Evolutionary conservation across 2,113 vertebrate genomes (phyloP).

Genomic region (Lepisosteus oculatus): DNA sequence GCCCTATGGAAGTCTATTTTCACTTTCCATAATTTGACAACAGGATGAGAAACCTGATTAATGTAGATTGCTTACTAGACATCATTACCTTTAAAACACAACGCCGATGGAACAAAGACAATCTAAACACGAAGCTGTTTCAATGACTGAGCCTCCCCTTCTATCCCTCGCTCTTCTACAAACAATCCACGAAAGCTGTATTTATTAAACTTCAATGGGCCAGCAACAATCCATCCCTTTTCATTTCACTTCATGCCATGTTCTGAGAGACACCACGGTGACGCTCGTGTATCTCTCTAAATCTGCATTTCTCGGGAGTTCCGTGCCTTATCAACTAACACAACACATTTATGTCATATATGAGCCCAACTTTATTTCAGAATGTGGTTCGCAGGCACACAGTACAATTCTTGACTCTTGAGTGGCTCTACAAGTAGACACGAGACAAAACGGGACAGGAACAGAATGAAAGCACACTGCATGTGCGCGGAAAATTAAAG

Average conservation of each 20-base stretch:
- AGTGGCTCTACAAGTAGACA: no score
- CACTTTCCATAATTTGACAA: not conserved
- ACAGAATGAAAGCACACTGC: no score
- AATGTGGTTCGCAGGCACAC: no score
- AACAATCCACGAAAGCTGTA: not conserved
- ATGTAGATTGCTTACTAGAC: conserved; percentile 5
- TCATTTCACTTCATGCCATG: not conserved
- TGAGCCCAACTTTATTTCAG: no score
- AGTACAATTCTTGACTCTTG: no score
- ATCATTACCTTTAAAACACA: not conserved
- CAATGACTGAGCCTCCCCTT: not conserved
- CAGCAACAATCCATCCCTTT: not conserved
- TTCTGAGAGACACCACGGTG: no score
- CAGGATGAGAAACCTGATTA: not conserved
- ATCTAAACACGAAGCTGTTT: conserved; percentile 3
- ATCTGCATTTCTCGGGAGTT: no score
- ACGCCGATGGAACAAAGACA: not conserved
- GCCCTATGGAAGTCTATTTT: not conserved
- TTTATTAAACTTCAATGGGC: conserved; percentile 2
- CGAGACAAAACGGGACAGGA: no score
- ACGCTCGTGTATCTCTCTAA: no score
- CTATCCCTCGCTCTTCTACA: not conserved
- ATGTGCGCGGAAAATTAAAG: no score
- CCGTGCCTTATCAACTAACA: no score
- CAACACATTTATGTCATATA: no score